phyloP scores from a whole-genome alignment of 1,140 invertebrate species.

The Neotoxoptera formosana region DNA sequence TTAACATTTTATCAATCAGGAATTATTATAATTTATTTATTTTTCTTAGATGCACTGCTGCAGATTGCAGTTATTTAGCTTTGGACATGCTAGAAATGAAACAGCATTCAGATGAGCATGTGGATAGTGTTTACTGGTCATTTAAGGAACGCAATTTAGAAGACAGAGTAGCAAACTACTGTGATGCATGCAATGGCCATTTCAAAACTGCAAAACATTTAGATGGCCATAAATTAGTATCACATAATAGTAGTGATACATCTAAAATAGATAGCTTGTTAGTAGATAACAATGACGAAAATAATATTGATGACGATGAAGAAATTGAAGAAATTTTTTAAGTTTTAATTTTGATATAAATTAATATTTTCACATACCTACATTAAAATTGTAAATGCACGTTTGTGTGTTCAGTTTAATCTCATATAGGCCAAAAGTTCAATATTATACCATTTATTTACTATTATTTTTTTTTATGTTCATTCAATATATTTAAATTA shows the following conservation, averaged over 20 bases:
- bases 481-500: neutral
- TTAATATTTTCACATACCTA: neutral
- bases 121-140: constrained; percentile 55
- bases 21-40: neutral
- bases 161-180: constrained; percentile 50
- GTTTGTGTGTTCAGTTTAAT: neutral
- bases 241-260: constrained; percentile 53
- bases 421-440: neutral
- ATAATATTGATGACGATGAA: constrained; percentile 45
- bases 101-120: constrained; percentile 55
- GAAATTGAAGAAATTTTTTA: constrained; percentile 56
- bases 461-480: neutral
- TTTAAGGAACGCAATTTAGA: constrained; percentile 45
- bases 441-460: neutral
- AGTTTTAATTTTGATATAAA: neutral
- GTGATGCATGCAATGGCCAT: constrained; percentile 48
- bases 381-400: neutral
- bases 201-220: constrained; percentile 53
- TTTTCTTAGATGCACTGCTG: constrained; percentile 45
- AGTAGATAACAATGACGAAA: constrained; percentile 34
- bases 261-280: constrained; percentile 44
- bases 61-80: constrained; percentile 52
- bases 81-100: constrained; percentile 53
- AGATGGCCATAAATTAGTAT: constrained; percentile 52
- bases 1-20: neutral